These are phyloP conservation scores for Euthynnus affinis DNA, from an alignment of 2,797 vertebrate genomes.

Conservation along the genomic window DNA sequence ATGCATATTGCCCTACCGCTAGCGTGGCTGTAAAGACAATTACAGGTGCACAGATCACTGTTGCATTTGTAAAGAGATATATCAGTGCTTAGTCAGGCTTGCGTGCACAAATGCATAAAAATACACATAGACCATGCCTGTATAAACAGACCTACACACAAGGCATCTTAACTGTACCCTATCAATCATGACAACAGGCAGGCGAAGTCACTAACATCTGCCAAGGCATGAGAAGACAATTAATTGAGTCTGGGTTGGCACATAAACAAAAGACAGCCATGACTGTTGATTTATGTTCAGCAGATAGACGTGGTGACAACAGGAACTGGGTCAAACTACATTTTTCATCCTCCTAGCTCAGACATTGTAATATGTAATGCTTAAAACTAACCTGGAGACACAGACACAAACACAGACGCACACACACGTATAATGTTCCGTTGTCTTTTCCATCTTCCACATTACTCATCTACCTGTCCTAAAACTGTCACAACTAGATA, in stretches of 20 bases:
- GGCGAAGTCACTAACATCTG: slow-evolving; percentile 19
- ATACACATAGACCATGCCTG: slow-evolving; percentile 6
- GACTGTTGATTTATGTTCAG: slow-evolving; percentile 24
- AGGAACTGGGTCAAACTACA: slow-evolving; percentile 12
- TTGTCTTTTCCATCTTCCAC: slow-evolving; percentile 39
- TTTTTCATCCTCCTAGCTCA: slow-evolving; percentile 33
- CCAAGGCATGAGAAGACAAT: slow-evolving; percentile 20
- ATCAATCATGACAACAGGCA: slow-evolving; percentile 9
- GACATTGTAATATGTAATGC: slow-evolving; percentile 27
- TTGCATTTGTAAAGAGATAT: slow-evolving; percentile 16
- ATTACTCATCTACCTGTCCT: slow-evolving; percentile 49
- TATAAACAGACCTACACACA: slow-evolving; percentile 25
- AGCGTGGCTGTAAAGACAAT: not conserved
- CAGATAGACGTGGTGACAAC: slow-evolving; percentile 28
- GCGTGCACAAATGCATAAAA: slow-evolving; percentile 5
- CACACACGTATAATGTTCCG: slow-evolving; percentile 52
- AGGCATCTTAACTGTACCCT: not conserved
- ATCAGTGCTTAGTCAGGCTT: not conserved
- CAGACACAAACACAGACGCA: slow-evolving; percentile 44
- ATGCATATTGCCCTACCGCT: too few relatives aligned
- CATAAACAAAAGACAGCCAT: slow-evolving; percentile 17
- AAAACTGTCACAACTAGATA: slow-evolving; percentile 57
- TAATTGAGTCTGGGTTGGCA: slow-evolving; percentile 19
- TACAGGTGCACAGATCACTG: not conserved
- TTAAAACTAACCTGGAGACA: slow-evolving; percentile 39